Base-by-base conservation (phyloP, 2,888 invertebrate species). In the Caenorhabditis virilis region DNA sequence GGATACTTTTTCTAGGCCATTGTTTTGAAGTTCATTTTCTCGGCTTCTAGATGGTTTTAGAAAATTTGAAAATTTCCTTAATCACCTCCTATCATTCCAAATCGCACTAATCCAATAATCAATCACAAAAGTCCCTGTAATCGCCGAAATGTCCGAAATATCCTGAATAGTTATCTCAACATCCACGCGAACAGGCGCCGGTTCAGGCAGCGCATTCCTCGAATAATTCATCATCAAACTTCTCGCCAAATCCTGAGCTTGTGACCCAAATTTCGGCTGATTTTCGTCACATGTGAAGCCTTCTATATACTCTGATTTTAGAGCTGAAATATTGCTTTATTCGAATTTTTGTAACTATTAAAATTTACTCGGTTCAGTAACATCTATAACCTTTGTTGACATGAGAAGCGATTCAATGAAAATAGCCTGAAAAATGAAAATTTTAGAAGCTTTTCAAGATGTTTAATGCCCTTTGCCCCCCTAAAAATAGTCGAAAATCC, bases 81-180 rank as follows among this genome's bases (percentile, higher is more conserved):
- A 5, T 15, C 22, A 69, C 68, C 80, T 58, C 16, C 60, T 57
- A 66, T 80, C 80, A 47, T 77, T 66, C 79, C 80, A 80, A 53
- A 81, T 81, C 7, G 81, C 80, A 53, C 75, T 76, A 15, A 82
- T 78, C 78, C 80, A 79, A 50, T 82, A 78, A 58, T 82, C 81
- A 23, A 78, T 78, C 0, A 73, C 69, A 50, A 82, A 82, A 6
- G 80, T 82, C 2, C 77, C 78, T 2, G 74, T 79, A 46, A 80
- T 79, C 2, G 78, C 79, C 0, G 77, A 77, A 38, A 82, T 80
- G 53, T 82, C 81, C 16, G 75, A 74, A 18, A 82, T 78, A 58
- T 80, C 80, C 54, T 82, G 82, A 16, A 82, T 77, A 1, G 79
- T 80, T 16, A 82, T 80, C 59, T 82, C 82, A 23, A 82, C 81